Conservation (phyloP, 2,888 invertebrate species). For the Mythimna albipuncta region DNA sequence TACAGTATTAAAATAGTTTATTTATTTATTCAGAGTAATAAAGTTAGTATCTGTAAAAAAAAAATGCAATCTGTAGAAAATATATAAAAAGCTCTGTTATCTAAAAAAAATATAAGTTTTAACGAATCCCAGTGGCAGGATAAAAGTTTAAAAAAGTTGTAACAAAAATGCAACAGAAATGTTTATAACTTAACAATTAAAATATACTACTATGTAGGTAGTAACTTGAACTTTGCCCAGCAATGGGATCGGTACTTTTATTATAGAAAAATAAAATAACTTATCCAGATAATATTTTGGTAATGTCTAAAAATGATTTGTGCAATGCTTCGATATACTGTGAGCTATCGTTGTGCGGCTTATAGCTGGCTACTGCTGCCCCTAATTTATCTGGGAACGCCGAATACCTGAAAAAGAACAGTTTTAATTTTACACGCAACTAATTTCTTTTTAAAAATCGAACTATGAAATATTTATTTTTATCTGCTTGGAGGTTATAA, state of each 20-base stretch:
- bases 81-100: neutral
- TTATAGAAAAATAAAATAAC: neutral
- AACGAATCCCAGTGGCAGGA: neutral
- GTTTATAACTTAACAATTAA: constrained; percentile 5
- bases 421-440: neutral
- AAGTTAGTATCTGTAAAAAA: constrained; percentile 12
- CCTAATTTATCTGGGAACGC: constrained; percentile 96
- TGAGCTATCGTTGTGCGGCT: constrained; percentile 92
- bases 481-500: neutral
- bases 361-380: constrained; percentile 95
- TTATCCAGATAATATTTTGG: constrained; percentile 82
- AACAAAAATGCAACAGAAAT: constrained; percentile 37
- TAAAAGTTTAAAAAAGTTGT: constrained; percentile 14
- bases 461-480: neutral
- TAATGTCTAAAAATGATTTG: constrained; percentile 94
- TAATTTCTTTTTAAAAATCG: neutral
- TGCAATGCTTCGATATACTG: constrained; percentile 93
- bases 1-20: constrained; percentile 17
- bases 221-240: neutral
- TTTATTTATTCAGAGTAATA: neutral
- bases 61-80: constrained; percentile 24
- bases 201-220: neutral
- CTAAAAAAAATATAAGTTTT: constrained; percentile 5
- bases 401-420: constrained; percentile 93
- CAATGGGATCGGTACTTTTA: no score